Evolutionary conservation across 64 coral and sea anemone genomes (phyloP).

Genomic region (Astreopora myriophthalma): DNA sequence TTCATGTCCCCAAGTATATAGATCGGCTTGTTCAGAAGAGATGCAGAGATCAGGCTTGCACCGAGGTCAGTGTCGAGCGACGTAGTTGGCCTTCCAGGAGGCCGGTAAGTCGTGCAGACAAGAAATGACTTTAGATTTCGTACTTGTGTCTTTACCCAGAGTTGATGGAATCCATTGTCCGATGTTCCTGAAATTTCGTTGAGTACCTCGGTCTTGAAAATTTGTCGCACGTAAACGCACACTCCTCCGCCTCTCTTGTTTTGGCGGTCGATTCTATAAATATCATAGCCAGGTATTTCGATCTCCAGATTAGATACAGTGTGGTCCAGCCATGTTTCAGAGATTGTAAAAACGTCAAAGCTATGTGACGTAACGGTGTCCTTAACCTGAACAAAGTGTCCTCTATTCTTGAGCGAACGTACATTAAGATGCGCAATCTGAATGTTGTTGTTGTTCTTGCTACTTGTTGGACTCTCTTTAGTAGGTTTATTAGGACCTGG

Average conservation of each 20-base stretch:
- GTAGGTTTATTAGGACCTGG: background rate
- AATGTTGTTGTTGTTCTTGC: conserved; percentile 53
- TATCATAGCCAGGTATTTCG: conserved; percentile 55
- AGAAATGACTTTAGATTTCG: conserved; percentile 59
- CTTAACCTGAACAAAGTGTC: conserved; percentile 65
- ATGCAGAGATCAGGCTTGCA: conserved; percentile 28
- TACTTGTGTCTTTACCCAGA: conserved; percentile 50
- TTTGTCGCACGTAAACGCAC: conserved; percentile 48
- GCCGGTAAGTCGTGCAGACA: conserved; percentile 46
- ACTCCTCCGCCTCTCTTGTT: conserved; percentile 61
- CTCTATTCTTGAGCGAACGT: conserved; percentile 61
- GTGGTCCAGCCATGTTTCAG: conserved; percentile 45
- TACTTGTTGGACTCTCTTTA: conserved; percentile 2
- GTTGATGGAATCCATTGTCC: conserved; percentile 44
- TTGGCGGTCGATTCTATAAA: conserved; percentile 50
- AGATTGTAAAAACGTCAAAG: conserved; percentile 66
- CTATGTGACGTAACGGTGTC: conserved; percentile 51
- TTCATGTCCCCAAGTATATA: conserved; percentile 60
- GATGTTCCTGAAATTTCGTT: conserved; percentile 47
- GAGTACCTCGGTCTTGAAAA: conserved; percentile 45
- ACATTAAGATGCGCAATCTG: conserved; percentile 72
- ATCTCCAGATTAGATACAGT: conserved; percentile 40
- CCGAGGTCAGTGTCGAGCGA: conserved; percentile 42
- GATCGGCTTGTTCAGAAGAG: conserved; percentile 26
- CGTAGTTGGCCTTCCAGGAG: conserved; percentile 24